Conservation (phyloP, 2,888 invertebrate genomes). For the Drosophila antonietae region DNA sequence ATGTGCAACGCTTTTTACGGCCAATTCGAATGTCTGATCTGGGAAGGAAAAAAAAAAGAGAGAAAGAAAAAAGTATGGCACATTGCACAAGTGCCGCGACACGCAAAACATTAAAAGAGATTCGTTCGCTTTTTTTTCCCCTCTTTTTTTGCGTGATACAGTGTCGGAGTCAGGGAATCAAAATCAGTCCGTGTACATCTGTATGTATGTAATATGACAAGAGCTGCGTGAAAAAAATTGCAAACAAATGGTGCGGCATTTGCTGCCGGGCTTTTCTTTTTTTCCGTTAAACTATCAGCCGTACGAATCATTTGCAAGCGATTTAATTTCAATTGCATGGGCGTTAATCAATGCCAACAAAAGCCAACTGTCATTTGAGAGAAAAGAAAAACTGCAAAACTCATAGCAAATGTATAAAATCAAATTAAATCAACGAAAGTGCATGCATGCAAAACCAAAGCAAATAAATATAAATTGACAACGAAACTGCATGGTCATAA, state of each 20-base stretch:
- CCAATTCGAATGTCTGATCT: conserved; percentile 2
- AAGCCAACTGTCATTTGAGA: conserved; percentile 34
- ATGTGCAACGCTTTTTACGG: conserved; percentile 46
- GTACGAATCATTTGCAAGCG: conserved; percentile 73
- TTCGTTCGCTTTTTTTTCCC: conserved; percentile 25
- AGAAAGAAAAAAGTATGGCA: conserved; percentile 17
- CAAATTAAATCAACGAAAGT: conserved; percentile 15
- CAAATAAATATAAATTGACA: neutral
- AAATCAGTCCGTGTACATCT: conserved; percentile 57
- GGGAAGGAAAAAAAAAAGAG: conserved; percentile 3
- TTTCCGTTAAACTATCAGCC: conserved; percentile 17
- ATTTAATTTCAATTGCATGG: conserved; percentile 77
- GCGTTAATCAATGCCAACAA: conserved; percentile 72
- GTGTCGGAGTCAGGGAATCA: conserved; percentile 48
- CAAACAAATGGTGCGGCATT: conserved; percentile 59
- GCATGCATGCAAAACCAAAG: neutral
- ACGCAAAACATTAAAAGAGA: conserved; percentile 62
- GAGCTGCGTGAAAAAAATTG: conserved; percentile 38
- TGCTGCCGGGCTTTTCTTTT: conserved; percentile 5
- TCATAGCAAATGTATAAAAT: conserved; percentile 3
- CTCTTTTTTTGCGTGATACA: conserved; percentile 4
- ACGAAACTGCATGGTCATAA: neutral
- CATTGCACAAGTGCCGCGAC: conserved; percentile 55
- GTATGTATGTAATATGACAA: conserved; percentile 22
- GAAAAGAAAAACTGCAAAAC: conserved; percentile 4